These are phyloP conservation scores for Myathropa florea DNA, from an alignment of 2,888 invertebrate species.

Conservation along the genomic window DNA sequence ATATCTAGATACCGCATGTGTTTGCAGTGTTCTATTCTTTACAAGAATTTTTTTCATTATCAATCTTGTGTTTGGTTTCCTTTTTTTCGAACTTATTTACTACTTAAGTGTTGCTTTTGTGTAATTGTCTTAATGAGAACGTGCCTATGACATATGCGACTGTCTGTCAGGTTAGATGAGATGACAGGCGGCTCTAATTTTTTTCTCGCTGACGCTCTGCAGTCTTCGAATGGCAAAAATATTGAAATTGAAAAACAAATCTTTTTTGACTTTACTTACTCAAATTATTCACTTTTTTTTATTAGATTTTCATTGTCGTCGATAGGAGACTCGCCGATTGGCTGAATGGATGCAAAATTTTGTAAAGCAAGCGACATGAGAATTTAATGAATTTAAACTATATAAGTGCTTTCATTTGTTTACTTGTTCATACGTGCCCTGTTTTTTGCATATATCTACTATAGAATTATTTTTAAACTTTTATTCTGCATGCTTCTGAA, in stretches of 20 bases:
- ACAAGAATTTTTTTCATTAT: conserved; percentile 46
- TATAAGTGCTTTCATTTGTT: conserved; percentile 73
- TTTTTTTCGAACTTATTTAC: conserved; percentile 9
- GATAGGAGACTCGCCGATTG: not conserved
- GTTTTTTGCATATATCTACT: conserved; percentile 68
- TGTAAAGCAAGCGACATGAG: conserved; percentile 9
- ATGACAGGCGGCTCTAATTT: not conserved
- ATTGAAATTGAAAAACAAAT: not conserved
- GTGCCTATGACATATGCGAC: conserved; percentile 3
- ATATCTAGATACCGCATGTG: conserved; percentile 72
- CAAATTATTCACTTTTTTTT: not conserved
- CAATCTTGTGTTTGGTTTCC: conserved; percentile 4
- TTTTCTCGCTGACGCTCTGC: conserved; percentile 53
- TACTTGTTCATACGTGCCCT: conserved; percentile 73
- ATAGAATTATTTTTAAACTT: conserved; percentile 14
- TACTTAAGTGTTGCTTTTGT: conserved; percentile 66
- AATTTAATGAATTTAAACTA: conserved; percentile 49
- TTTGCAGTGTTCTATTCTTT: conserved; percentile 72
- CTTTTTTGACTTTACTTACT: not conserved
- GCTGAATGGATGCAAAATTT: conserved; percentile 7
- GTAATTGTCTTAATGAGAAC: conserved; percentile 57
- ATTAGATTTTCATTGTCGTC: not conserved
- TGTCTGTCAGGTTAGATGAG: conserved; percentile 42
- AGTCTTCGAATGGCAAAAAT: conserved; percentile 58
- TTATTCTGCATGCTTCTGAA: conserved; percentile 22